Conservation (phyloP, 1,140 invertebrate species). For the Aphis gossypii region DNA sequence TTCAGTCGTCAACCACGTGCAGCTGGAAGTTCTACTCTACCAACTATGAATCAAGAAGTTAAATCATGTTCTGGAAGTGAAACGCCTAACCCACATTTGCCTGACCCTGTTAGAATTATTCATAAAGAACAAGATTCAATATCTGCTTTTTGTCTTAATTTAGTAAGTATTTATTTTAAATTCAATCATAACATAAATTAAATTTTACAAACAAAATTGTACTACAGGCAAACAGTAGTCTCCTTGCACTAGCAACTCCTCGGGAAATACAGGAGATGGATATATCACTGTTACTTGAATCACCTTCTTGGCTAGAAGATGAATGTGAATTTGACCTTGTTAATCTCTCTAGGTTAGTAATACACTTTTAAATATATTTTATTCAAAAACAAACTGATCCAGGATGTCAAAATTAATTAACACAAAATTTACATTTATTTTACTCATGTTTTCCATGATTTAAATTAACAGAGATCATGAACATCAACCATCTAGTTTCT, state of each 20-base stretch:
- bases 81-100: constrained; percentile 66
- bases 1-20: constrained; percentile 77
- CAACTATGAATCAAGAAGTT: constrained; percentile 55
- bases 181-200: background rate
- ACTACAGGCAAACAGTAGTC: constrained; percentile 76
- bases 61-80: constrained; percentile 61
- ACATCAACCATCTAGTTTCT: constrained; percentile 76
- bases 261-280: constrained; percentile 98
- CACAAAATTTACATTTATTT: background rate
- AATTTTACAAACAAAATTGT: background rate
- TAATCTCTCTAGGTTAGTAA: constrained; percentile 70
- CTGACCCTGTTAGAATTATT: constrained; percentile 91
- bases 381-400: background rate
- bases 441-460: background rate
- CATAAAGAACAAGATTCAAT: constrained; percentile 99
- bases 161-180: constrained; percentile 67
- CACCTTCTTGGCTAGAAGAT: constrained; percentile 91
- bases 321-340: constrained; percentile 96
- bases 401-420: background rate
- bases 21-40: constrained; percentile 64
- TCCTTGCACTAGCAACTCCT: constrained; percentile 91
- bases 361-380: constrained; percentile 37
- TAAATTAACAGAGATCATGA: constrained; percentile 68
- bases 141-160: constrained; percentile 94
- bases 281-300: constrained; percentile 86